Evolutionary conservation across 2,113 vertebrate species (phyloP), one percentile per base, ranked within the genome.

Genomic region (Epinephelus fuscoguttatus): DNA sequence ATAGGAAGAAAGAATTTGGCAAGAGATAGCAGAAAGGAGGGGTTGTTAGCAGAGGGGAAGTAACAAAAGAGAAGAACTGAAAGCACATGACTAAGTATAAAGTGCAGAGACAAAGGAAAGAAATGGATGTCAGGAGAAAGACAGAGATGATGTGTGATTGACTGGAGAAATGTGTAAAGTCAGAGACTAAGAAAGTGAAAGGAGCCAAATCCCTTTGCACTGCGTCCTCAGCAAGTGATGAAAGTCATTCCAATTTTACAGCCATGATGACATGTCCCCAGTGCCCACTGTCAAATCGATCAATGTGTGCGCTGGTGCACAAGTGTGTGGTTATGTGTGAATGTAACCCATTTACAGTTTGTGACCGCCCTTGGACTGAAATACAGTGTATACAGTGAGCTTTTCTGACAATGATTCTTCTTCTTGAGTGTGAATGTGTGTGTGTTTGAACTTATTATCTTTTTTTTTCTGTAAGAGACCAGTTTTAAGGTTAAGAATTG

Each of bases 191-290:
- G 45, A 55, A 74, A 21, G 67, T 25, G 33, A 42, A 62, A 42
- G 55, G 64, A 69, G 59, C 17, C 49, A 63, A 56, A 70, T 71
- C 17, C 33, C 59, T 79, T 64, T 47, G 30, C 66, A 82, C 27
- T 0, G 19, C 18, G 12, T 86, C 83, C 27, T 83, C 85, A 81
- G 62, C 64, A 55, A 81, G 75, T 78, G 78, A 84, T 85, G 78
- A 91, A 87, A 86, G 86, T 91, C 57, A 80, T 87, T 87, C 84
- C 18, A 50, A 47, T 75, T 88, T 72, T 81, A 86, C 57, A 78
- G 74, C 37, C 60, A 21, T 49, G 88, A 70, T 86, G 89, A 81
- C 86, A 86, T 74, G 81, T 78, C 84, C 71, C 70, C 69, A 55
- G 3, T 17, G 86, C 68, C 78, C 70, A 81, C 23, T 70, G 73